Conservation (phyloP, 2,113 vertebrate species). For the Mionectes macconnelli region DNA sequence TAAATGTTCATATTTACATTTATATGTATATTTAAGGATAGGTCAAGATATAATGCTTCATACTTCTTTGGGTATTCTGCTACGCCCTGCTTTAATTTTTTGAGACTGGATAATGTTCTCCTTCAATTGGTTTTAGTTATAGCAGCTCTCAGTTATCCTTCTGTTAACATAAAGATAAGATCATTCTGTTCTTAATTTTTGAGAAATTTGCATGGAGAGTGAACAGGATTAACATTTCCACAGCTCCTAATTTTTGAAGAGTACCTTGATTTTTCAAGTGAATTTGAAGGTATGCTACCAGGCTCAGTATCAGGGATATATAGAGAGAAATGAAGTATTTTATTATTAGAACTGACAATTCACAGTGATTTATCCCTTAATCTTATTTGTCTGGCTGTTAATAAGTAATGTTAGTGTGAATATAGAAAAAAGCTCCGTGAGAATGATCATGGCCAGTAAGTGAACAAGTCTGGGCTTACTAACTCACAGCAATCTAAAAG, state of each 20-base stretch:
- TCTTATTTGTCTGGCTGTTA: neutral
- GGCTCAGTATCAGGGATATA: neutral
- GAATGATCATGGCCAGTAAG: neutral
- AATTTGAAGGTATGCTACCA: neutral
- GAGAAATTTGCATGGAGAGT: neutral
- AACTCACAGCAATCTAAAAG: neutral
- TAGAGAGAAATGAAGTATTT: neutral
- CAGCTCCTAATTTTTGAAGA: neutral
- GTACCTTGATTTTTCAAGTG: neutral
- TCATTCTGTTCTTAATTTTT: neutral
- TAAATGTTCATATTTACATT: neutral
- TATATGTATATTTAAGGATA: neutral
- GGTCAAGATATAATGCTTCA: neutral
- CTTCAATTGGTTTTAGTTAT: neutral
- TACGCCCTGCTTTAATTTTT: neutral
- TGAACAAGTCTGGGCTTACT: neutral
- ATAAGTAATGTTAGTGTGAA: neutral
- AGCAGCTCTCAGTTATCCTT: neutral
- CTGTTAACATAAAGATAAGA: neutral
- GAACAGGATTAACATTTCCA: neutral
- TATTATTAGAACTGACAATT: neutral
- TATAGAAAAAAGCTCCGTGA: neutral
- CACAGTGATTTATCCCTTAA: neutral
- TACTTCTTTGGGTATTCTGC: neutral
- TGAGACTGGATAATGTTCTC: neutral